phyloP scores from a whole-genome alignment of 2,113 vertebrate genomes.

The Embiotoca jacksoni region DNA sequence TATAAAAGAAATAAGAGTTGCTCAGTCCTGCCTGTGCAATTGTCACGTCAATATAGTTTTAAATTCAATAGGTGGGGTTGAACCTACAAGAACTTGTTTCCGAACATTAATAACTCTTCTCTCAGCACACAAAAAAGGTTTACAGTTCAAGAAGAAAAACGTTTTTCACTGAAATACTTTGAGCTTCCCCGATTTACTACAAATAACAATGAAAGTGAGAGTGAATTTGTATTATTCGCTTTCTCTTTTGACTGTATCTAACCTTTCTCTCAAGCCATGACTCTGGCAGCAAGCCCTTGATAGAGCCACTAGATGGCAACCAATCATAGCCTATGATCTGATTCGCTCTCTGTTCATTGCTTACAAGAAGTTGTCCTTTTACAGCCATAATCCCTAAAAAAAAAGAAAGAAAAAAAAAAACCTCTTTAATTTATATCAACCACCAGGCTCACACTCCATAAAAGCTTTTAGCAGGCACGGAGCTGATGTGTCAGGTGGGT shows the following conservation, averaged over 20 bases:
- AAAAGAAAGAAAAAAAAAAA: constrained; percentile 37
- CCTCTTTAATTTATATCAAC: constrained; percentile 78
- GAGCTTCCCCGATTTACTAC: background rate
- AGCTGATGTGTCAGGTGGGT: constrained; percentile 83
- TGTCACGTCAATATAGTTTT: background rate
- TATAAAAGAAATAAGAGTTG: background rate
- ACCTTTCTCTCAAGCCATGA: background rate
- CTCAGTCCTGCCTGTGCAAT: background rate
- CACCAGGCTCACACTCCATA: constrained; percentile 73
- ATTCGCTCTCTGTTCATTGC: constrained; percentile 11
- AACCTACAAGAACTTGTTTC: background rate
- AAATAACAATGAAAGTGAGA: too few relatives aligned
- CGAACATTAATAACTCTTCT: background rate
- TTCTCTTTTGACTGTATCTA: background rate
- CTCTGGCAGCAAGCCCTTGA: background rate
- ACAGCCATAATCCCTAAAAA: constrained; percentile 46
- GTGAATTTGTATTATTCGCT: background rate
- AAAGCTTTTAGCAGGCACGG: constrained; percentile 83
- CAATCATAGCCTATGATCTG: constrained; percentile 43
- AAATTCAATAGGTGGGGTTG: background rate
- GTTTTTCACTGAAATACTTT: background rate
- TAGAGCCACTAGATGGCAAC: constrained; percentile 79
- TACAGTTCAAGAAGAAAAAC: background rate
- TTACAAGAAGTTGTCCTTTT: constrained; percentile 57
- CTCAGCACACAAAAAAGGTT: background rate